phyloP scores from a whole-genome alignment of 2,888 invertebrate species.

The Gymnoscelis rufifasciata region DNA sequence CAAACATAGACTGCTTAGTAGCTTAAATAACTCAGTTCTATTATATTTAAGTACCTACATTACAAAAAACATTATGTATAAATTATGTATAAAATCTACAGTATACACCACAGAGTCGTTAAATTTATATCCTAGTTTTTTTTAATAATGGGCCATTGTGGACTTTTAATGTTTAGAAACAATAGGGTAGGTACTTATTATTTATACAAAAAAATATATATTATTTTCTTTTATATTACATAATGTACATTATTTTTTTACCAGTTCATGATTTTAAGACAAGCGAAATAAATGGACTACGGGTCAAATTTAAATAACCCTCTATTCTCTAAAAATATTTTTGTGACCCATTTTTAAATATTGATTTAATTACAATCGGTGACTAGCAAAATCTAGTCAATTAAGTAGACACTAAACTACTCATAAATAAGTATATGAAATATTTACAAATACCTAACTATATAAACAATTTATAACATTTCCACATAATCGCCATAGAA shows the following conservation, averaged over 20 bases:
- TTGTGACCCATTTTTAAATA: not conserved
- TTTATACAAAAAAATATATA: no score
- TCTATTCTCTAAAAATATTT: no score
- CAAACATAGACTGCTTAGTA: no score
- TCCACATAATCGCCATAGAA: slow-evolving; percentile 54
- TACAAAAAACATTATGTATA: slow-evolving; percentile 3
- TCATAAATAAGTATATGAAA: slow-evolving; percentile 62
- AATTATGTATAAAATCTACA: slow-evolving; percentile 11
- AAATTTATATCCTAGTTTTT: not conserved
- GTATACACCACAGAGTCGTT: not conserved
- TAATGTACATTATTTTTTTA: no score
- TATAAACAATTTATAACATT: slow-evolving; percentile 56
- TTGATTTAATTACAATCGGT: slow-evolving; percentile 46
- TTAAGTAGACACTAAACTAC: slow-evolving; percentile 57
- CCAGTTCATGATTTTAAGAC: no score
- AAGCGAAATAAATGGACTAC: no score
- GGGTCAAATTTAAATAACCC: no score
- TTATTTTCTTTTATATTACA: no score
- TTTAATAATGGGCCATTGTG: not conserved
- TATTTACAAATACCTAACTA: slow-evolving; percentile 69
- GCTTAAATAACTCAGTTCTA: not conserved
- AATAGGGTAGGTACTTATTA: no score
- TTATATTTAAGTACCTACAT: slow-evolving; percentile 3
- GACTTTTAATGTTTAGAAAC: no score
- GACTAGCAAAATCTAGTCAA: slow-evolving; percentile 75